Evolutionary conservation across 2,888 invertebrate genomes (phyloP).

Genomic region (Drosophila sordidula): DNA sequence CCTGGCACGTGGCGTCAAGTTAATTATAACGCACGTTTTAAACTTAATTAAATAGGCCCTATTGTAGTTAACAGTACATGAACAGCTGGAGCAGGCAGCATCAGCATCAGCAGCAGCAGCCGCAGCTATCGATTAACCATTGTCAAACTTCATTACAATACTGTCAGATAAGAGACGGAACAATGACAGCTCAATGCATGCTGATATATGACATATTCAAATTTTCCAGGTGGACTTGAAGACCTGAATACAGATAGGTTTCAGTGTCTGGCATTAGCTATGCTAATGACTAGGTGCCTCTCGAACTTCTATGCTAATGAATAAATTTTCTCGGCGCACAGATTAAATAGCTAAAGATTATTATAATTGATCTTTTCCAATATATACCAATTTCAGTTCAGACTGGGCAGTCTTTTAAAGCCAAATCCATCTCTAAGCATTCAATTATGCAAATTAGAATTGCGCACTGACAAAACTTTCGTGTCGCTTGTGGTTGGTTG

Average conservation of each 20-base stretch:
- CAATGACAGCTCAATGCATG: slow-evolving; percentile 34
- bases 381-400: slow-evolving; percentile 7
- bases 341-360: slow-evolving; percentile 12
- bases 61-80: slow-evolving; percentile 57
- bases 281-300: slow-evolving; percentile 8
- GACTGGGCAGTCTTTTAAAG: background rate
- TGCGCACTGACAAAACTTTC: slow-evolving; percentile 18
- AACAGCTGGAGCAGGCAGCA: slow-evolving; percentile 35
- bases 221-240: slow-evolving; percentile 4
- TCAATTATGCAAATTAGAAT: slow-evolving; percentile 57
- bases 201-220: slow-evolving; percentile 24
- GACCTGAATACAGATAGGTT: background rate
- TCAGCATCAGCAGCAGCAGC: slow-evolving; percentile 17
- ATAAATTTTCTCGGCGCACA: background rate
- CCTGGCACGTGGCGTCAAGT: slow-evolving; percentile 41
- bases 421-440: slow-evolving; percentile 34
- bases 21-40: slow-evolving; percentile 65
- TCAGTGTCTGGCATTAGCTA: background rate
- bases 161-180: slow-evolving; percentile 23
- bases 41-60: slow-evolving; percentile 66
- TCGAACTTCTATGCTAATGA: too few relatives aligned
- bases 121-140: slow-evolving; percentile 30
- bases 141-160: slow-evolving; percentile 58
- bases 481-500: background rate
- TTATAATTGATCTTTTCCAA: slow-evolving; percentile 14